phyloP scores from a whole-genome alignment of 2,797 vertebrate species.

The Xiphorhynchus erythropygius region DNA sequence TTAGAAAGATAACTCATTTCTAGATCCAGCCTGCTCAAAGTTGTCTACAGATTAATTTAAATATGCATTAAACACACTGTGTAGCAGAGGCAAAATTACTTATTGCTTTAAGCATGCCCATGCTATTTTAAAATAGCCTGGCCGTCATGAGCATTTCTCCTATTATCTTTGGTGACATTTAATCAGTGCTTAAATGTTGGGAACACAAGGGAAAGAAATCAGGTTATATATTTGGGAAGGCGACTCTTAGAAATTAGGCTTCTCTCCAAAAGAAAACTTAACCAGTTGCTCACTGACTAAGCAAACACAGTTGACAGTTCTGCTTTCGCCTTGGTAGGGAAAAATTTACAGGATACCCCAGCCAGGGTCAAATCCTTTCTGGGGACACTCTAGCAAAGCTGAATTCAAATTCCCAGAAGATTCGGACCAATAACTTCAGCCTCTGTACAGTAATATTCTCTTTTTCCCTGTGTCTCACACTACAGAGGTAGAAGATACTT shows the following conservation, averaged over 20 bases:
- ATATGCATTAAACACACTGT: slow-evolving; percentile 46
- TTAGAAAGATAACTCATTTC: slow-evolving; percentile 41
- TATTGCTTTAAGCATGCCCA: slow-evolving; percentile 69
- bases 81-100: slow-evolving; percentile 63
- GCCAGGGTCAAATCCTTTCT: neutral
- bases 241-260: slow-evolving; percentile 50
- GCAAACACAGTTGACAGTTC: neutral
- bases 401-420: neutral
- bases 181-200: slow-evolving; percentile 61
- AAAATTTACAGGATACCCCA: neutral
- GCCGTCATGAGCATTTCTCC: slow-evolving; percentile 62
- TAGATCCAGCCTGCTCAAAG: slow-evolving; percentile 26
- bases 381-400: neutral
- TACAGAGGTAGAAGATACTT: slow-evolving; percentile 53
- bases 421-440: neutral
- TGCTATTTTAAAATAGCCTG: slow-evolving; percentile 67
- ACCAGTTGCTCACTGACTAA: slow-evolving; percentile 40
- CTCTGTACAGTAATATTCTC: neutral
- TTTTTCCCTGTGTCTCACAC: neutral
- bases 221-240: slow-evolving; percentile 57
- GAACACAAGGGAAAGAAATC: slow-evolving; percentile 62
- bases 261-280: slow-evolving; percentile 45
- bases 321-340: neutral
- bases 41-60: slow-evolving; percentile 63
- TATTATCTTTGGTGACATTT: slow-evolving; percentile 72